These are phyloP conservation scores for Drosophila flavopinicola DNA, from an alignment of 2,888 invertebrate genomes.

Conservation along the genomic window DNA sequence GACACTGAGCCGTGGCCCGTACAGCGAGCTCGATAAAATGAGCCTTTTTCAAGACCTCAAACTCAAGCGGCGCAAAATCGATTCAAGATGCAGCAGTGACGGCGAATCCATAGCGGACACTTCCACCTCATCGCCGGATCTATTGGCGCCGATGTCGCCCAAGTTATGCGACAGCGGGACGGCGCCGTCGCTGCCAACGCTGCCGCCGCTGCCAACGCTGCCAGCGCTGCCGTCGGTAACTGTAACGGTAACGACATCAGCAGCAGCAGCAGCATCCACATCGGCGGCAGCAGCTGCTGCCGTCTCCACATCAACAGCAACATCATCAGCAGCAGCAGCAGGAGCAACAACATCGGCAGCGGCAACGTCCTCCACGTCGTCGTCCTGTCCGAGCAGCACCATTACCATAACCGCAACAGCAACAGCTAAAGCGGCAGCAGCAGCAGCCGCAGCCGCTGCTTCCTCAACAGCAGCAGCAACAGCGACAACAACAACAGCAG, in stretches of 20 bases:
- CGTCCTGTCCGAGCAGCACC: slow-evolving; percentile 44
- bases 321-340: slow-evolving; percentile 32
- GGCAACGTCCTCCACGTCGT: slow-evolving; percentile 25
- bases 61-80: slow-evolving; percentile 98
- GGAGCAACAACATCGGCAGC: slow-evolving; percentile 34
- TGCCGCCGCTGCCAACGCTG: slow-evolving; percentile 63
- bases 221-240: slow-evolving; percentile 46
- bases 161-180: slow-evolving; percentile 87
- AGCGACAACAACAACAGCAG: slow-evolving; percentile 4
- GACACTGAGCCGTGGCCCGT: slow-evolving; percentile 98
- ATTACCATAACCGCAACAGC: slow-evolving; percentile 52
- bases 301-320: slow-evolving; percentile 36
- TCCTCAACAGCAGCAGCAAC: slow-evolving; percentile 26
- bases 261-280: slow-evolving; percentile 48
- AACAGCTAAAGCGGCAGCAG: slow-evolving; percentile 30
- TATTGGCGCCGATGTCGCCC: slow-evolving; percentile 92
- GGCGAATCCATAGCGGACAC: slow-evolving; percentile 98
- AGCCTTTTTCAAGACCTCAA: slow-evolving; percentile 99
- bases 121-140: slow-evolving; percentile 95
- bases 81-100: slow-evolving; percentile 98
- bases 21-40: slow-evolving; percentile 98
- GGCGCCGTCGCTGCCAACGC: slow-evolving; percentile 64
- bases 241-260: slow-evolving; percentile 41
- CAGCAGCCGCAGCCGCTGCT: slow-evolving; percentile 8
- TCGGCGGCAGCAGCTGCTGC: slow-evolving; percentile 46